These are phyloP conservation scores for Xenopus borealis DNA, from an alignment of 2,113 vertebrate species.

Conservation along the genomic window DNA sequence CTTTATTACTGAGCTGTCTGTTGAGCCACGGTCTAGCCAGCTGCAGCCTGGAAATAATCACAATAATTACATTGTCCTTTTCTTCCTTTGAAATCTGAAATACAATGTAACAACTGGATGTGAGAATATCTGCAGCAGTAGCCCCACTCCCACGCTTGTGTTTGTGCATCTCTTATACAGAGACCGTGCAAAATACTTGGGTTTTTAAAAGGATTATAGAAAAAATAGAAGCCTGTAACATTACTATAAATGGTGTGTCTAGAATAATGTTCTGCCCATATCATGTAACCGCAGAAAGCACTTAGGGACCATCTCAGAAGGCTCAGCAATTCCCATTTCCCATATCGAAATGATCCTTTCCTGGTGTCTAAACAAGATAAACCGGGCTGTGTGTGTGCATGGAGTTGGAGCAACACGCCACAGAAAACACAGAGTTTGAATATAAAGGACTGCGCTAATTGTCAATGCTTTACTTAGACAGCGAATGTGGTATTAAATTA, in stretches of 20 bases:
- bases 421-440: not conserved
- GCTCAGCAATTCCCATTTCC: no score
- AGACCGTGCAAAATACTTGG: not conserved
- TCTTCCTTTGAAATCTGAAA: constrained; percentile 29
- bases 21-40: constrained; percentile 32
- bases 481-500: no score
- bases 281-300: no score
- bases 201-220: no score
- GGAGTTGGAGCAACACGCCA: not conserved
- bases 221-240: no score
- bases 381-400: not conserved
- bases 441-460: no score
- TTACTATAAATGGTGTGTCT: no score
- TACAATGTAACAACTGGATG: constrained; percentile 29
- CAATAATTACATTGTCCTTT: constrained; percentile 45
- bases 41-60: constrained; percentile 43
- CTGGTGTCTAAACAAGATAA: no score
- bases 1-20: constrained; percentile 11
- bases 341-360: no score
- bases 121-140: constrained; percentile 30
- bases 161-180: constrained; percentile 23
- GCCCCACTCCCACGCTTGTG: constrained; percentile 20
- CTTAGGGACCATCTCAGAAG: no score
- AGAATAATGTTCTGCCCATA: no score
- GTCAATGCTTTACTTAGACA: no score